Evolutionary conservation across 2,888 invertebrate species (phyloP).

Genomic region (Cosmia trapezina): DNA sequence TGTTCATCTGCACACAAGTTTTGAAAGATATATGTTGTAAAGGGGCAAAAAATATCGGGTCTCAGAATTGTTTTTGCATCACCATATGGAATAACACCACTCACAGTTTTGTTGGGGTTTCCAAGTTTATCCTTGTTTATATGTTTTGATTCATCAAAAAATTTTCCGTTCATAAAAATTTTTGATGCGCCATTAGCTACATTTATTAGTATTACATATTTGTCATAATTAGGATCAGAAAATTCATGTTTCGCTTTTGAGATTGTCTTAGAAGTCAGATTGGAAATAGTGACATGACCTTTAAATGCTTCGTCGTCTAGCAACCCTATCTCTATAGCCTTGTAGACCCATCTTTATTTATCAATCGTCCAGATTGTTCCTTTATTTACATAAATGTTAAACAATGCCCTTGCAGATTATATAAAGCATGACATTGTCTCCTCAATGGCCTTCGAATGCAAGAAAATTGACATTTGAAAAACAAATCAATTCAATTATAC

Average conservation of each 20-base stretch:
- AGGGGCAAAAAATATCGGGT: constrained; percentile 29
- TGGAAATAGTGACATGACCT: not conserved
- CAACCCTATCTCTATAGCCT: constrained; percentile 48
- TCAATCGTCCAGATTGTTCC: constrained; percentile 75
- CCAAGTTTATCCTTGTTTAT: constrained; percentile 10
- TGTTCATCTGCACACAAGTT: constrained; percentile 33
- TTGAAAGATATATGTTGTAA: constrained; percentile 20
- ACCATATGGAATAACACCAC: constrained; percentile 29
- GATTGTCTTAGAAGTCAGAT: not conserved
- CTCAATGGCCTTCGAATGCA: constrained; percentile 69
- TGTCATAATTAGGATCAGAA: constrained; percentile 3
- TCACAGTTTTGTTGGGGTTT: constrained; percentile 20
- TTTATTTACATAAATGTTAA: constrained; percentile 70
- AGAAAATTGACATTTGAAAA: constrained; percentile 74
- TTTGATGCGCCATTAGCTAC: not conserved
- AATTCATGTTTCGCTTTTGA: constrained; percentile 5
- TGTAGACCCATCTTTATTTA: constrained; percentile 62
- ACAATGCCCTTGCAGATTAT: constrained; percentile 70
- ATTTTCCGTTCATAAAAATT: not conserved
- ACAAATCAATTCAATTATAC: constrained; percentile 70
- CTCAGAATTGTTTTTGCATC: constrained; percentile 22
- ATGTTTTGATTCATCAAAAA: constrained; percentile 15
- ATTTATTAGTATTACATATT: not conserved
- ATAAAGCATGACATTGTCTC: constrained; percentile 72
- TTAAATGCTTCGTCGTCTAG: not conserved